A percentile compares a stretch with the other conserved stretches of the same genome.
Conservation (phyloP, 1,140 invertebrate species). For the Triops longicaudatus region DNA sequence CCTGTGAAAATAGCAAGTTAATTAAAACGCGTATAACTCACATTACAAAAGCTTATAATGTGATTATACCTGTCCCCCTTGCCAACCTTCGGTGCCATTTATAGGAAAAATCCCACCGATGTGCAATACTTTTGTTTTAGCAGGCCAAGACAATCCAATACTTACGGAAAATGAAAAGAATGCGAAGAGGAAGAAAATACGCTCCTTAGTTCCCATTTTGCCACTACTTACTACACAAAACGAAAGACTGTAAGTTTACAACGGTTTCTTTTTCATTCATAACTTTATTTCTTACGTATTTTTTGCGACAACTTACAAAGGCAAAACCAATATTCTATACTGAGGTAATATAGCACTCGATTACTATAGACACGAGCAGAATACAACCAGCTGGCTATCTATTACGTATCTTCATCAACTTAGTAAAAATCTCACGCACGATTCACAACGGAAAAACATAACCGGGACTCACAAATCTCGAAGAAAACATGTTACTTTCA, state of each 20-base stretch:
- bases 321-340: too few species aligned
- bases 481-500: too few species aligned
- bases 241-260: too few species aligned
- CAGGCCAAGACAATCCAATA: constrained; percentile 8
- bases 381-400: too few species aligned
- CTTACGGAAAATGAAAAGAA: neutral
- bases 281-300: neutral
- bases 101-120: constrained; percentile 98
- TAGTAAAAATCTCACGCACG: too few species aligned
- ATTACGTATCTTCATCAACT: too few species aligned
- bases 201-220: neutral
- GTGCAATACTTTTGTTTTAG: constrained; percentile 61
- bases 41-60: constrained; percentile 17
- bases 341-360: too few species aligned
- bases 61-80: constrained; percentile 66
- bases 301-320: neutral
- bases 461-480: too few species aligned
- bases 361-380: too few species aligned
- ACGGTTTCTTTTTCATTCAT: too few species aligned
- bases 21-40: constrained; percentile 6
- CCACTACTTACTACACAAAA: too few species aligned
- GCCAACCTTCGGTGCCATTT: constrained; percentile 87
- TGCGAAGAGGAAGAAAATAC: neutral
- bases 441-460: too few species aligned
- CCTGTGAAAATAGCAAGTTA: constrained; percentile 42